phyloP scores from a whole-genome alignment of 2,888 invertebrate genomes.

The Ornithoptera priamus region DNA sequence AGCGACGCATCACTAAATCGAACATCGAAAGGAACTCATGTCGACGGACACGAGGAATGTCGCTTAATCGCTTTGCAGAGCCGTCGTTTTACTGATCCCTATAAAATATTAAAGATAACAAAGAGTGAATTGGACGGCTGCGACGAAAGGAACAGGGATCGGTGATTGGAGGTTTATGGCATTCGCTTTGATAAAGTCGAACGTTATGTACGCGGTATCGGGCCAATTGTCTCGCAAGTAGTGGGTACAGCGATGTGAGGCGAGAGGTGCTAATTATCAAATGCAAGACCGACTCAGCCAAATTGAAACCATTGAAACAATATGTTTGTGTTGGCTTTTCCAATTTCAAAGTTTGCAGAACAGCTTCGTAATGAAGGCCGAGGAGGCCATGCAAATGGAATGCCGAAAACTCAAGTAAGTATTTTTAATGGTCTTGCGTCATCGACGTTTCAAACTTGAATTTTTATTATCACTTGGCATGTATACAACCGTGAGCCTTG shows the following conservation, averaged over 20 bases:
- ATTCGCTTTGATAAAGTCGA: slow-evolving; percentile 67
- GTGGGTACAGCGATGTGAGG: slow-evolving; percentile 46
- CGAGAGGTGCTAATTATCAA: slow-evolving; percentile 77
- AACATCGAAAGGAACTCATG: slow-evolving; percentile 44
- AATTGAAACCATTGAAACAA: slow-evolving; percentile 79
- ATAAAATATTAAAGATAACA: slow-evolving; percentile 80
- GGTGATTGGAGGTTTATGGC: slow-evolving; percentile 76
- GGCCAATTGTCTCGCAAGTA: slow-evolving; percentile 39
- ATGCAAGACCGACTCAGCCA: slow-evolving; percentile 74
- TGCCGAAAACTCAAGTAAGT: slow-evolving; percentile 75
- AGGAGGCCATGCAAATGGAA: slow-evolving; percentile 74
- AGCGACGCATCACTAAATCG: slow-evolving; percentile 48
- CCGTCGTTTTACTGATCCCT: slow-evolving; percentile 78
- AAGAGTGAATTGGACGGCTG: slow-evolving; percentile 65
- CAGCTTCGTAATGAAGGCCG: slow-evolving; percentile 77
- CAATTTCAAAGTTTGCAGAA: slow-evolving; percentile 79
- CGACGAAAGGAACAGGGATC: slow-evolving; percentile 57
- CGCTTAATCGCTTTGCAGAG: slow-evolving; percentile 71
- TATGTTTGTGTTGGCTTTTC: slow-evolving; percentile 74
- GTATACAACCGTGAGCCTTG: slow-evolving; percentile 76
- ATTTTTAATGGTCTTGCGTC: slow-evolving; percentile 80
- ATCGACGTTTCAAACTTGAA: slow-evolving; percentile 78
- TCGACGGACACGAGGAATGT: slow-evolving; percentile 62
- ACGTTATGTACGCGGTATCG: slow-evolving; percentile 56
- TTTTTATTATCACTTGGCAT: slow-evolving; percentile 79